phyloP scores from a whole-genome alignment of 2,113 vertebrate genomes.

The Vidua chalybeata region DNA sequence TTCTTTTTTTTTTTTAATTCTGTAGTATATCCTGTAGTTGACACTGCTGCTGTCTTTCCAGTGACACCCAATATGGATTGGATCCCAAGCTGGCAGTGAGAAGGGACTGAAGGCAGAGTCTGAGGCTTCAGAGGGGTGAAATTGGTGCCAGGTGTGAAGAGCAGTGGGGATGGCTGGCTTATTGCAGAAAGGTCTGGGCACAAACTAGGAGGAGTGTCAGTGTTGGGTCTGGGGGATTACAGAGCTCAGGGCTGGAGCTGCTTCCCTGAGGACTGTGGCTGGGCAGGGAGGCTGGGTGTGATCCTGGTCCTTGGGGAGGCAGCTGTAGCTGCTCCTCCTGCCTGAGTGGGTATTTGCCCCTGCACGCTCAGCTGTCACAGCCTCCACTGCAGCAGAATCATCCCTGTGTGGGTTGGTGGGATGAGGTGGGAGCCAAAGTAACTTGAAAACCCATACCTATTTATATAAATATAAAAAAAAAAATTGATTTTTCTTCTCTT shows the following conservation, averaged over 20 bases:
- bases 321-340: neutral
- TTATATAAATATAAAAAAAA: constrained; percentile 37
- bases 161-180: neutral
- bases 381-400: constrained; percentile 46
- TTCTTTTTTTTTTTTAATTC: neutral
- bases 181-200: neutral
- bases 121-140: constrained; percentile 7
- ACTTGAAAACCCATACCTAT: neutral
- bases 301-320: neutral
- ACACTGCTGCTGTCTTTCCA: neutral
- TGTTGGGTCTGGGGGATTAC: neutral
- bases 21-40: neutral
- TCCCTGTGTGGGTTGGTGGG: constrained; percentile 38
- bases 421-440: constrained; percentile 27
- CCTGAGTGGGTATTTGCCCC: constrained; percentile 31
- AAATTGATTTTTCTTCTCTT: constrained; percentile 41
- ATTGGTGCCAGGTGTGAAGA: constrained; percentile 4
- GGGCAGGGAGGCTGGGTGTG: accelerated
- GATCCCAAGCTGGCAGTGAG: neutral
- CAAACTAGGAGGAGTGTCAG: neutral
- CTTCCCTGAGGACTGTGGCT: neutral
- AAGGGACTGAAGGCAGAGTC: neutral
- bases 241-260: neutral
- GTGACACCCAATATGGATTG: neutral
- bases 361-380: constrained; percentile 4